These are phyloP conservation scores for Taeniopygia guttata DNA, from an alignment of 2,797 vertebrate genomes.

Conservation along the genomic window DNA sequence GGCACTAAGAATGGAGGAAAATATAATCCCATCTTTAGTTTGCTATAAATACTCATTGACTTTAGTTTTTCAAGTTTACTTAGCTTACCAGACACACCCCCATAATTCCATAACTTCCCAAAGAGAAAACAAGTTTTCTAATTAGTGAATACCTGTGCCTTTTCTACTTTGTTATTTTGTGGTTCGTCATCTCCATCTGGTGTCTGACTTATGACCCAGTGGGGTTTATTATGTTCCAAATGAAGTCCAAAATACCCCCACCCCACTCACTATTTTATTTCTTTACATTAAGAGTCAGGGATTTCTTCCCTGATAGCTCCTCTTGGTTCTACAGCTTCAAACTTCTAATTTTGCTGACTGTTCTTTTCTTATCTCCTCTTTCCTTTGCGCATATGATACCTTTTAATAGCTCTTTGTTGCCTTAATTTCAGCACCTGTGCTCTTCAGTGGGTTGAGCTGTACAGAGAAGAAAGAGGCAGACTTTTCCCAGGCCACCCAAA, in stretches of 20 bases:
- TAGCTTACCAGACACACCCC: not conserved
- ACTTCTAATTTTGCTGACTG: not conserved
- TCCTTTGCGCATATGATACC: not conserved
- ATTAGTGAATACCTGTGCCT: not conserved
- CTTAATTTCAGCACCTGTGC: not conserved
- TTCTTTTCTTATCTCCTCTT: not conserved
- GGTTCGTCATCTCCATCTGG: not conserved
- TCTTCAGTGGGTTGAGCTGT: not conserved
- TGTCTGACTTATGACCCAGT: not conserved
- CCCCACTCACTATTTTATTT: not conserved
- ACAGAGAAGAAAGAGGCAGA: not conserved
- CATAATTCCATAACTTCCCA: not conserved
- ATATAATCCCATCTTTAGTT: not conserved
- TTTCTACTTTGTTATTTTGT: not conserved
- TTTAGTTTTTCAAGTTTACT: not conserved
- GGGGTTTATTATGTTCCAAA: not conserved
- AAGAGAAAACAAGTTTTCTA: not conserved
- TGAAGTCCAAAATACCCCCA: accelerated
- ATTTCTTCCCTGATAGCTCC: not conserved
- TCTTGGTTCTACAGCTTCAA: not conserved
- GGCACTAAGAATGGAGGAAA: not conserved
- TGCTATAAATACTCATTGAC: not conserved
- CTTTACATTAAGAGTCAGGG: not conserved
- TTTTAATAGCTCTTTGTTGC: not conserved
- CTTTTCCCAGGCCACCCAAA: not conserved